Base-by-base conservation (phyloP, 1,140 invertebrate genomes). In the Acromyrmex heyeri region DNA sequence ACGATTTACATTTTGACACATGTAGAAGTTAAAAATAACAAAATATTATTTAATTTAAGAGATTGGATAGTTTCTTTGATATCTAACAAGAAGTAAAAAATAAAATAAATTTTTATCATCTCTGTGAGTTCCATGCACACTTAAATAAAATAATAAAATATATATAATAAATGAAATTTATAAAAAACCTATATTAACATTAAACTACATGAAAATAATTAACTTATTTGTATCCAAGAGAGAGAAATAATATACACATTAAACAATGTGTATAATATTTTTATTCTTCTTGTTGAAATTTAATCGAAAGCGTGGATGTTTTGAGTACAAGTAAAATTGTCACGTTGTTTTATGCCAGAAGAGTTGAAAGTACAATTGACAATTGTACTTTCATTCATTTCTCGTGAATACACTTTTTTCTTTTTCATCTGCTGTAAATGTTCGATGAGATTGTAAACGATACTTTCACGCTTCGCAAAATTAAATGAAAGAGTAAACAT, bases 401-500 rank as follows among this genome's bases (percentile, higher is more conserved):
- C 34, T 61, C 6, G 10, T 38, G 18, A 50, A n/a, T 44, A 14
- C 38, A 2, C 12, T 6, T 61, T 30, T 18, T 50, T 21, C 48
- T n/a, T 48, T 50, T 73, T 34, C 27, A 27, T 7, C 21, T 6
- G 4, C 24, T 12, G 12, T 44, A 27, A 82, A 73, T 38, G 18
- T 21, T 73, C 2, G 18, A 48, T 44, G 18, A 55, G 21, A 0
- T 7, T 67, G 24, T 21, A 8, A 69, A 21, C 30, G 21, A 81
- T 81, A 44, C 34, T 44, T 16, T 64, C 12, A 14, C 14, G 59
- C 59, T 57, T 38, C 77, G 14, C 30, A 14, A 14, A 72, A 44
- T 24, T 24, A 81, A 81, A 72, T 44, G 34, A 57, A 72, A 55
- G 34, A 55, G 24, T 44, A 81, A 72, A 81, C 64, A 44, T 62